These are phyloP conservation scores for Polyommatus iphigenia DNA, from an alignment of 2,888 invertebrate species.

Conservation along the genomic window DNA sequence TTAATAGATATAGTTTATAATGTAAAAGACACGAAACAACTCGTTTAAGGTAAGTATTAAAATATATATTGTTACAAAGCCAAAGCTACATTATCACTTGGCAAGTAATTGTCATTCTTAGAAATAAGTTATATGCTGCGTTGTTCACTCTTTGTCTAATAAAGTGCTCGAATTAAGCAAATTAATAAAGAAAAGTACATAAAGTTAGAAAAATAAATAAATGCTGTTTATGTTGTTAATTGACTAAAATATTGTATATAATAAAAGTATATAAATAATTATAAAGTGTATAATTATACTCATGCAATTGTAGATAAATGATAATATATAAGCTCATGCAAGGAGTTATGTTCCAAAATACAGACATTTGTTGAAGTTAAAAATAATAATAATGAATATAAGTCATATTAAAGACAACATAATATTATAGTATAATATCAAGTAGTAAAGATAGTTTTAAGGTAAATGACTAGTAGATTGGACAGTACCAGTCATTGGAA, in stretches of 20 bases:
- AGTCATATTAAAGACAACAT: not conserved
- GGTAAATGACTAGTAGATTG: too few relatives aligned
- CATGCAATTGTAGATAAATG: not conserved
- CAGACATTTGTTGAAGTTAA: not conserved
- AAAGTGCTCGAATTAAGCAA: not conserved
- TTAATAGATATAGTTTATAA: not conserved
- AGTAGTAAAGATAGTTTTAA: too few relatives aligned
- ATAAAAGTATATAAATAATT: not conserved
- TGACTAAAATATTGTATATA: not conserved
- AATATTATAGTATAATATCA: too few relatives aligned
- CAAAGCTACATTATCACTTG: conserved; percentile 21
- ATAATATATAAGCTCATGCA: not conserved
- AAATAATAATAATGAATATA: not conserved
- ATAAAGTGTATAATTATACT: not conserved
- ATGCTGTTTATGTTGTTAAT: not conserved
- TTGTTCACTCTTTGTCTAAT: conserved; percentile 24
- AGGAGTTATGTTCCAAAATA: conserved; percentile 9
- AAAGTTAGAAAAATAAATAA: conserved; percentile 1
- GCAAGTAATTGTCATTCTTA: conserved; percentile 6
- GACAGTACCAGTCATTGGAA: too few relatives aligned
- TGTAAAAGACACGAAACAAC: not conserved
- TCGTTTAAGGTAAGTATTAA: not conserved
- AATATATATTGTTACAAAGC: conserved; percentile 10
- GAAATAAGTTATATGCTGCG: not conserved
- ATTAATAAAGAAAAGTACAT: not conserved